Conservation (phyloP, 2,888 invertebrate genomes). For the Steromphala cineraria region DNA sequence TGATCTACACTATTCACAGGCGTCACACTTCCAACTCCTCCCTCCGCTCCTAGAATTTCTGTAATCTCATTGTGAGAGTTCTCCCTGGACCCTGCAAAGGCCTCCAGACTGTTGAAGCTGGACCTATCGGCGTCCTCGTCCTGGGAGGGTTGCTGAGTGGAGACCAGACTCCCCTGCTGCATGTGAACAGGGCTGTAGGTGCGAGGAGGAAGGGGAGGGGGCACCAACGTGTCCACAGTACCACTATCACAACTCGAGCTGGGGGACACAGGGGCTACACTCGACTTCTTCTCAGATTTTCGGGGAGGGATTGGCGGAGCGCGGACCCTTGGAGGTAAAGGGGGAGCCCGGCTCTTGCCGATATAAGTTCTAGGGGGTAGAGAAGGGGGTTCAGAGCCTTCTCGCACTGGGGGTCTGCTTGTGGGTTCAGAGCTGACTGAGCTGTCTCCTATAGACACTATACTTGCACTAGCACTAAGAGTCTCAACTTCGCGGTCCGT, state of each 20-base stretch:
- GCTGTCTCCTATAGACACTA: background rate
- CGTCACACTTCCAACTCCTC: constrained; percentile 30
- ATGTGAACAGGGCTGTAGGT: constrained; percentile 67
- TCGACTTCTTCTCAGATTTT: constrained; percentile 47
- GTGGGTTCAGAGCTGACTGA: background rate
- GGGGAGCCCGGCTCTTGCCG: constrained; percentile 52
- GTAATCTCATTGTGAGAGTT: constrained; percentile 40
- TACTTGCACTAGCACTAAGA: constrained; percentile 6
- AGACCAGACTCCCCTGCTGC: constrained; percentile 33
- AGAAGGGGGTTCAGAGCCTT: constrained; percentile 51
- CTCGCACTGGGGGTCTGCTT: background rate
- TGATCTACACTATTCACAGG: constrained; percentile 30
- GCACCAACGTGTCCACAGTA: constrained; percentile 32
- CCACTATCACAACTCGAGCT: constrained; percentile 12
- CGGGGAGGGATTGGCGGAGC: constrained; percentile 67
- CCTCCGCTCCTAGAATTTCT: constrained; percentile 34
- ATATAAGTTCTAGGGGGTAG: constrained; percentile 67
- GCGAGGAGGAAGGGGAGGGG: constrained; percentile 67
- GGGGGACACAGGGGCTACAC: constrained; percentile 22
- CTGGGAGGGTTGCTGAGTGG: constrained; percentile 34
- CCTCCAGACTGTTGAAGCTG: constrained; percentile 68
- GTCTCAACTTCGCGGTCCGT: constrained; percentile 1
- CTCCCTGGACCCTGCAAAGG: constrained; percentile 64
- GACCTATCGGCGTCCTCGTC: constrained; percentile 53
- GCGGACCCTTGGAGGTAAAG: constrained; percentile 60